A percentile compares a stretch with the other conserved stretches of the same genome.
These are phyloP conservation scores for Augochlorella aurata DNA, from an alignment of 2,888 invertebrate genomes.

Conservation along the genomic window DNA sequence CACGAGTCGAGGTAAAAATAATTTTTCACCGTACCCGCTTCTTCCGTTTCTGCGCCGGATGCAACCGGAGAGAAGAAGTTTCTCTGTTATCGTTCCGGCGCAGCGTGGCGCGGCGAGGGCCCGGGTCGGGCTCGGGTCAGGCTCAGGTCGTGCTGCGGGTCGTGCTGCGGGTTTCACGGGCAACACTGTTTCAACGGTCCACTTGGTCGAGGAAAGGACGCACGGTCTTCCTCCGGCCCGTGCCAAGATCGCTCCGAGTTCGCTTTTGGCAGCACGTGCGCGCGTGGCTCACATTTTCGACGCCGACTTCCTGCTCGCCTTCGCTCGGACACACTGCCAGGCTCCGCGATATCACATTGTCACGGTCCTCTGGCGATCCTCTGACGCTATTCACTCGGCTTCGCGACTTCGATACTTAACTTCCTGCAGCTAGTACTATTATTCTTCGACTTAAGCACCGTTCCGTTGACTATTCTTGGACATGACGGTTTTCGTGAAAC, in stretches of 20 bases:
- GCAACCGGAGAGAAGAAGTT: slow-evolving; percentile 19
- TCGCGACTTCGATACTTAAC: background rate
- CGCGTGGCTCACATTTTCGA: slow-evolving; percentile 48
- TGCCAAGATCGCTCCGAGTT: slow-evolving; percentile 20
- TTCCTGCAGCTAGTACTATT: background rate
- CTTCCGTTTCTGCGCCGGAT: slow-evolving; percentile 54
- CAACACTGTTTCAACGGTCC: slow-evolving; percentile 17
- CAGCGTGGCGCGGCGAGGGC: too few species aligned
- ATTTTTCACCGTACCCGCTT: slow-evolving; percentile 50
- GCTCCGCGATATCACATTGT: slow-evolving; percentile 16
- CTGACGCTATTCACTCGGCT: background rate
- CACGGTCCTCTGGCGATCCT: background rate
- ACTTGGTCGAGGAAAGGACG: slow-evolving; percentile 14
- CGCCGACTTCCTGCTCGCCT: slow-evolving; percentile 12
- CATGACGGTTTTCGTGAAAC: background rate
- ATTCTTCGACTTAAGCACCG: background rate
- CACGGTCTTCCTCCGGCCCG: slow-evolving; percentile 1
- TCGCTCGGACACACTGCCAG: slow-evolving; percentile 9
- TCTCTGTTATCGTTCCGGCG: background rate
- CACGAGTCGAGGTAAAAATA: slow-evolving; percentile 56
- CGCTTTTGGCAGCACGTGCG: slow-evolving; percentile 36
- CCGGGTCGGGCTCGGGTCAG: too few species aligned
- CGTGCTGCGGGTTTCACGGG: slow-evolving; percentile 6
- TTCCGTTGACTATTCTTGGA: background rate
- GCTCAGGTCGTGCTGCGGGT: background rate